Evolutionary conservation across 2,113 vertebrate species (phyloP).

Genomic region (Sturnira hondurensis): DNA sequence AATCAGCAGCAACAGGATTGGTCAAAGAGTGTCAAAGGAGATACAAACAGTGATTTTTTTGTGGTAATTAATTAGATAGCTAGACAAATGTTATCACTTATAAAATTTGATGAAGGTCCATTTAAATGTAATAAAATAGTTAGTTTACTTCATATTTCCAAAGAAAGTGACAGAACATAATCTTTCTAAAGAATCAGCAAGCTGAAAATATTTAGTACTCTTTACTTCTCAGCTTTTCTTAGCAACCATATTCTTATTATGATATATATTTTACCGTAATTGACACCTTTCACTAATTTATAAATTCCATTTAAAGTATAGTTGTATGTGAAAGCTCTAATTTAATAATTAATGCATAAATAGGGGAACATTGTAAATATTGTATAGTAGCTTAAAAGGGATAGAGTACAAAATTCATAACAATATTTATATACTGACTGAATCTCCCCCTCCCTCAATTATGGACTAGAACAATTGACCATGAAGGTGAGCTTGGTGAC

Average conservation of each 20-base stretch:
- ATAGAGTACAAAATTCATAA: constrained; percentile 41
- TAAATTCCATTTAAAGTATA: constrained; percentile 47
- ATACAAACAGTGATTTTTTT: not conserved
- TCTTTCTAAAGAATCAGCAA: not conserved
- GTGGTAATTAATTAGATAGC: constrained; percentile 6
- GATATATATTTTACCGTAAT: not conserved
- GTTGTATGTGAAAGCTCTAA: constrained; percentile 37
- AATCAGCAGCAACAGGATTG: not conserved
- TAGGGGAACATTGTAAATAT: constrained; percentile 35
- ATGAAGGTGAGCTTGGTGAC: constrained; percentile 13
- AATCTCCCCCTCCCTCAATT: not conserved
- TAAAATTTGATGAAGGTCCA: not conserved
- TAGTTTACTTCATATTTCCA: not conserved
- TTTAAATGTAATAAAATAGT: constrained; percentile 9
- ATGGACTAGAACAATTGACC: constrained; percentile 35
- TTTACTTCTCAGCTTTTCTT: not conserved
- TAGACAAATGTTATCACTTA: not conserved
- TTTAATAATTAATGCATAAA: constrained; percentile 58
- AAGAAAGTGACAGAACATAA: not conserved
- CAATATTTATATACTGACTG: not conserved
- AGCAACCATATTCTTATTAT: not conserved
- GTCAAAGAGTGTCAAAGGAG: not conserved
- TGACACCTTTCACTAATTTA: constrained; percentile 61
- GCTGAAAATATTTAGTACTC: not conserved
- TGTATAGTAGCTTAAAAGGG: constrained; percentile 55